Base-by-base conservation (phyloP, 2,797 vertebrate genomes). In the Siniperca undulata region DNA sequence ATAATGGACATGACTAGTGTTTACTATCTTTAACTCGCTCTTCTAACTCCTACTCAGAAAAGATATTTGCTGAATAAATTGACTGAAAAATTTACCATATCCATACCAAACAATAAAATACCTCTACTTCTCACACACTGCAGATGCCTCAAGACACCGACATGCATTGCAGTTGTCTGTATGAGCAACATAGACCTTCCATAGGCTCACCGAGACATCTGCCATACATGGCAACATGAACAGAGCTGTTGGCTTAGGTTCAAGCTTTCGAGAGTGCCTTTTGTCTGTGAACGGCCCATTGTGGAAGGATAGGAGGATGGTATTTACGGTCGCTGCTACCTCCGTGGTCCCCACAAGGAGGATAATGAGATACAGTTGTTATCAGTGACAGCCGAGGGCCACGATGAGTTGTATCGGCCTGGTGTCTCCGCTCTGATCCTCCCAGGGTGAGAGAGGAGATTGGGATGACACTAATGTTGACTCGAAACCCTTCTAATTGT, bases 321-420 rank as follows among this genome's bases (percentile, higher is more conserved):
- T 90, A 91, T 91, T 90, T 93, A 93, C 46, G 83, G 83, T 84
- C 70, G 74, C 85, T 73, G 16, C 82, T 87, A 91, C 92, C 92
- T 89, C 75, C 14, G 38, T 73, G 85, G 88, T 85, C 91, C 89
- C 88, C 85, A 83, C 84, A 86, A 86, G 80, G 77, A 87, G 88
- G 89, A 92, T 94, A 93, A 94, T 93, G 90, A 94, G 91, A 95
- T 92, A 92, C 93, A 93, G 93, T 94, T 89, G 91, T 92, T 94
- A 94, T 93, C 91, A 71, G 86, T 94, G 94, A 94, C 91, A 93
- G 90, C 88, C 81, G 75, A 87, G 90, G 90, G 90, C 89, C 92
- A 78, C 40, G 0, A 91, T 90, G 86, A 89, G 85, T 30, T 53
- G 74, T 30, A 44, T 70, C 79, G 50, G 76, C 87, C 84, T 24